Evolutionary conservation across 53 echinoderm and acorn worm species (phyloP).

Genomic region (Paracentrotus lividus): DNA sequence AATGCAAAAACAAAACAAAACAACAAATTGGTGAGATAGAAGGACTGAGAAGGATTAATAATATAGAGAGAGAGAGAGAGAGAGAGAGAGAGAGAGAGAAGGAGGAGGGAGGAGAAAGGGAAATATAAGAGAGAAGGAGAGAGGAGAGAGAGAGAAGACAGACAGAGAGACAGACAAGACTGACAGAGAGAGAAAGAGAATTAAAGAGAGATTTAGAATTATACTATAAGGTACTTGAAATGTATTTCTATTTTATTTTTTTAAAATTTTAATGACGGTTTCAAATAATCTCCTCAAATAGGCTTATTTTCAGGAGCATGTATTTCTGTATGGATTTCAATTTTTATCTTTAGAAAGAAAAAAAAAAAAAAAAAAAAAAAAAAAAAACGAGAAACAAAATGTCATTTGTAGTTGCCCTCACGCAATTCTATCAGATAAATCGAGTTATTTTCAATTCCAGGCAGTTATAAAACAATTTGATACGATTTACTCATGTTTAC

Average conservation of each 20-base stretch:
- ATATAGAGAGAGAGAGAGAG: neutral
- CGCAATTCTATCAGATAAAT: neutral
- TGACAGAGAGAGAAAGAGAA: neutral
- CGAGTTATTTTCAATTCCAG: constrained; percentile 13
- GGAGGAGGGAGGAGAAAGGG: neutral
- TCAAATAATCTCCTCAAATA: too few species aligned
- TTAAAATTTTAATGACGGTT: too few species aligned
- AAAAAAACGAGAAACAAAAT: neutral
- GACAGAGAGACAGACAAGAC: neutral
- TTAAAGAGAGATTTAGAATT: too few species aligned
- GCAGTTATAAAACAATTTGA: constrained; percentile 12
- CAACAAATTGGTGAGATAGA: too few species aligned
- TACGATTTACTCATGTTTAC: neutral
- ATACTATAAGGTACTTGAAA: too few species aligned
- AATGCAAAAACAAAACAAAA: neutral
- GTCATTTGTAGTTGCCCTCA: neutral
- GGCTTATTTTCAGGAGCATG: too few species aligned
- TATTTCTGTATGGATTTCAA: too few species aligned
- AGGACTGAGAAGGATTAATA: neutral
- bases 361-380: too few species aligned
- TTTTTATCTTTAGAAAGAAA: too few species aligned
- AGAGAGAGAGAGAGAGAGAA: constrained; percentile 4
- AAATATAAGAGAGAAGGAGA: neutral
- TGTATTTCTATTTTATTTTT: too few species aligned
- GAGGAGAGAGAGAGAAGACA: neutral